phyloP scores from a whole-genome alignment of 2,888 invertebrate species.

The Pelosia muscerda region DNA sequence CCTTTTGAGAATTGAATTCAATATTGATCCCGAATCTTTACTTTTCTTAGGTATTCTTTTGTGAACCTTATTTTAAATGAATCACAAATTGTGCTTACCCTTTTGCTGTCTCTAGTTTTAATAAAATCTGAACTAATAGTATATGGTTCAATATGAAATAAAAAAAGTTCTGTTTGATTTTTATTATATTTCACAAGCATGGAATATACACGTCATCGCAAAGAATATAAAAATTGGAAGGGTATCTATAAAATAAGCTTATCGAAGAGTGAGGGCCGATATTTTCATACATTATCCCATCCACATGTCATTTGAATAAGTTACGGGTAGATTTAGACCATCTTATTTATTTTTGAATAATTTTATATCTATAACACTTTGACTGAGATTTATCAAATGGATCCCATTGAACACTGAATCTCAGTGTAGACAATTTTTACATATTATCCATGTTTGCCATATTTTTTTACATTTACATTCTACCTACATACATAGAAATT shows the following conservation, averaged over 20 bases:
- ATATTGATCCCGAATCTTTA: slow-evolving; percentile 44
- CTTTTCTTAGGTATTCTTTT: slow-evolving; percentile 12
- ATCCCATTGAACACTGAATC: slow-evolving; percentile 6
- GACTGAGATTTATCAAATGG: slow-evolving; percentile 30
- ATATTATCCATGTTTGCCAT: too few species aligned
- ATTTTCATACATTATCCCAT: slow-evolving; percentile 52
- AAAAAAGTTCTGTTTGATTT: slow-evolving; percentile 22
- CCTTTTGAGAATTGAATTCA: slow-evolving; percentile 51
- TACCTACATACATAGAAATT: too few species aligned
- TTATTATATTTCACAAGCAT: slow-evolving; percentile 28
- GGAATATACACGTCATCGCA: slow-evolving; percentile 40
- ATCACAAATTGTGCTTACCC: not conserved
- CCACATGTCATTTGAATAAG: slow-evolving; percentile 55
- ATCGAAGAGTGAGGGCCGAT: slow-evolving; percentile 46
- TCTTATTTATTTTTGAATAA: slow-evolving; percentile 39
- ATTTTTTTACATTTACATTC: too few species aligned
- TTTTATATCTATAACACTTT: slow-evolving; percentile 24
- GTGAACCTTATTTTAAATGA: not conserved
- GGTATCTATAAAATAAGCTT: slow-evolving; percentile 60
- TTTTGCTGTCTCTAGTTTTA: not conserved
- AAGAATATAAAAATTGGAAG: slow-evolving; percentile 49
- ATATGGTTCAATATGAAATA: slow-evolving; percentile 15
- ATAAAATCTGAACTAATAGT: not conserved
- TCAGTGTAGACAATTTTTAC: slow-evolving; percentile 1
- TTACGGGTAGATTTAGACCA: slow-evolving; percentile 41